Evolutionary conservation across 2,888 invertebrate genomes (phyloP).

Genomic region (Volucella bombylans): DNA sequence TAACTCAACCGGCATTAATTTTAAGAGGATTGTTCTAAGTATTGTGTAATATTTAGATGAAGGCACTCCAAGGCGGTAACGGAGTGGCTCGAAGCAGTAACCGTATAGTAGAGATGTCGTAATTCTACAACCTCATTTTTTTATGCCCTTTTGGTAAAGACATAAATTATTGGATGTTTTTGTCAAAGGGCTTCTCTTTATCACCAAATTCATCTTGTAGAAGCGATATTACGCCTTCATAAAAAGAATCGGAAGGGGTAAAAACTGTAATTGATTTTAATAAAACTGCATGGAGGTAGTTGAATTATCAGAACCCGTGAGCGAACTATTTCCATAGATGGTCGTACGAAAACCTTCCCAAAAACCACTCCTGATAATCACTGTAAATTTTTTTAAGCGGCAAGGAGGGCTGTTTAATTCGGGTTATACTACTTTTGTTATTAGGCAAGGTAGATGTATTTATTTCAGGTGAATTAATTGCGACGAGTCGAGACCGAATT

Average conservation of each 20-base stretch:
- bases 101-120: neutral
- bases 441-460: too few relatives aligned
- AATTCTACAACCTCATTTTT: neutral
- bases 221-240: slow-evolving; percentile 12
- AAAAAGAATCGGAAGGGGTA: slow-evolving; percentile 12
- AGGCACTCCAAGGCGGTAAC: too few relatives aligned
- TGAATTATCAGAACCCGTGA: too few relatives aligned
- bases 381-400: neutral
- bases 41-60: too few relatives aligned
- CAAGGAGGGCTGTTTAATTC: neutral
- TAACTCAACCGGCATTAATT: too few relatives aligned
- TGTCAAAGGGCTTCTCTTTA: slow-evolving; percentile 12
- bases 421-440: too few relatives aligned
- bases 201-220: neutral
- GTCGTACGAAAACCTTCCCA: neutral
- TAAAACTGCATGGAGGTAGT: too few relatives aligned
- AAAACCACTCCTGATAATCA: slow-evolving; percentile 10
- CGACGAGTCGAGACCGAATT: too few relatives aligned
- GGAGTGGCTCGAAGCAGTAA: too few relatives aligned
- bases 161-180: slow-evolving; percentile 12
- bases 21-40: too few relatives aligned
- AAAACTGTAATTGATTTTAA: slow-evolving; percentile 11
- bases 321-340: too few relatives aligned
- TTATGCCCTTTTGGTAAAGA: neutral
- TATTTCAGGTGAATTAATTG: too few relatives aligned